Evolutionary conservation across 2,797 vertebrate species (phyloP).

Genomic region (Cheirogaleus major): DNA sequence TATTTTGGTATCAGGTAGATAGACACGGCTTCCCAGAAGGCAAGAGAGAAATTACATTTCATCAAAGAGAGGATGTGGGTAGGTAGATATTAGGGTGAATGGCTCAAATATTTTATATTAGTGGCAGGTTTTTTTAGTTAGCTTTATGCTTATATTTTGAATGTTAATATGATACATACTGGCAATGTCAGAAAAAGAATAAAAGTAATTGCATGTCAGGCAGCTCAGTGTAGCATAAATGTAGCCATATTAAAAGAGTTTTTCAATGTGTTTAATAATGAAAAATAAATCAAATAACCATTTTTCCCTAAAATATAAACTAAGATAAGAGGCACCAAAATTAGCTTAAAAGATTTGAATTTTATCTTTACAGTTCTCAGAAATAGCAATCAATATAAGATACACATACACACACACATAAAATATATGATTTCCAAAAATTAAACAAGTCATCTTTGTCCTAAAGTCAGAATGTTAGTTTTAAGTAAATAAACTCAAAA

Average conservation of each 20-base stretch:
- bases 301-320: not conserved
- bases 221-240: not conserved
- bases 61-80: not conserved
- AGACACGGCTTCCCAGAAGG: not conserved
- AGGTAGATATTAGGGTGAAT: not conserved
- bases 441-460: conserved; percentile 22
- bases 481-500: conserved; percentile 32
- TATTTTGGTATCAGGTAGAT: conserved; percentile 43
- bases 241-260: not conserved
- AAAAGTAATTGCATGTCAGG: not conserved
- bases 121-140: not conserved
- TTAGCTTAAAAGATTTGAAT: not conserved
- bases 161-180: not conserved
- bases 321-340: not conserved
- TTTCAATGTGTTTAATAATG: conserved; percentile 9
- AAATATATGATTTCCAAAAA: not conserved
- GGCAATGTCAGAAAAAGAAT: not conserved
- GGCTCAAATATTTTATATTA: conserved; percentile 14
- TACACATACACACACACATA: no score
- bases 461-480: conserved; percentile 23
- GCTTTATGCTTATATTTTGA: conserved; percentile 24
- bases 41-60: conserved; percentile 23
- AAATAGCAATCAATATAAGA: not conserved
- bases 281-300: conserved; percentile 35
- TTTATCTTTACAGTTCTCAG: not conserved